These are phyloP conservation scores for Scaptomyza polygonia DNA, from an alignment of 2,888 invertebrate species.

Conservation along the genomic window DNA sequence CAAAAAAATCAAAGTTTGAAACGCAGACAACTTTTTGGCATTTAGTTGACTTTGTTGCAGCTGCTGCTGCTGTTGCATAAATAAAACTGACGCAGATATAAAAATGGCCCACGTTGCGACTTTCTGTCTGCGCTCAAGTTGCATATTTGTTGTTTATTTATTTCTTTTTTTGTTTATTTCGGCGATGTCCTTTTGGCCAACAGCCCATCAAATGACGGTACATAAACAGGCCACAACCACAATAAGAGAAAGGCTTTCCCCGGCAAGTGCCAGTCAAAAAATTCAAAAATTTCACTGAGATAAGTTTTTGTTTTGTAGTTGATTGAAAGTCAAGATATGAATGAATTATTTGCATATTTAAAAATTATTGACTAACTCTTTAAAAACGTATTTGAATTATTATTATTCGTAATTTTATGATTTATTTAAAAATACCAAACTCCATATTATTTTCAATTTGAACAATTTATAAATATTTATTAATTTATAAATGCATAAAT, in stretches of 20 bases:
- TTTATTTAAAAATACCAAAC: background rate
- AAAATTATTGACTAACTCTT: too few species aligned
- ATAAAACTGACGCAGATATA: conserved; percentile 61
- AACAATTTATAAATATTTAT: background rate
- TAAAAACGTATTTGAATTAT: too few species aligned
- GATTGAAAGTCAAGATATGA: too few species aligned
- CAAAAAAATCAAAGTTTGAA: background rate
- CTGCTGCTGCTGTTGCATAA: conserved; percentile 50
- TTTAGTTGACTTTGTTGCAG: conserved; percentile 37
- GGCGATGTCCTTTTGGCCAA: conserved; percentile 38
- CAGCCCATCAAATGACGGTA: conserved; percentile 44
- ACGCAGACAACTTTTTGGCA: conserved; percentile 29
- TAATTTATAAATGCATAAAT: background rate
- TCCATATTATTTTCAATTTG: background rate
- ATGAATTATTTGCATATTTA: too few species aligned
- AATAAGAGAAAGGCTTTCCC: conserved; percentile 1
- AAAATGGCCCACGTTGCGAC: conserved; percentile 44
- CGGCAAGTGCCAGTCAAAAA: too few species aligned
- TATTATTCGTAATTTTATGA: too few species aligned
- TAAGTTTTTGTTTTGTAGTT: too few species aligned
- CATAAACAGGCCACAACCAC: conserved; percentile 26
- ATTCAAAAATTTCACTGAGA: too few species aligned
- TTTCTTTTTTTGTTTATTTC: conserved; percentile 14
- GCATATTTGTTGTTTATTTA: too few species aligned
- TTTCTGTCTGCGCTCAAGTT: conserved; percentile 37